Evolutionary conservation across 2,888 invertebrate species (phyloP).

Genomic region (Ganaspis brasiliensis): DNA sequence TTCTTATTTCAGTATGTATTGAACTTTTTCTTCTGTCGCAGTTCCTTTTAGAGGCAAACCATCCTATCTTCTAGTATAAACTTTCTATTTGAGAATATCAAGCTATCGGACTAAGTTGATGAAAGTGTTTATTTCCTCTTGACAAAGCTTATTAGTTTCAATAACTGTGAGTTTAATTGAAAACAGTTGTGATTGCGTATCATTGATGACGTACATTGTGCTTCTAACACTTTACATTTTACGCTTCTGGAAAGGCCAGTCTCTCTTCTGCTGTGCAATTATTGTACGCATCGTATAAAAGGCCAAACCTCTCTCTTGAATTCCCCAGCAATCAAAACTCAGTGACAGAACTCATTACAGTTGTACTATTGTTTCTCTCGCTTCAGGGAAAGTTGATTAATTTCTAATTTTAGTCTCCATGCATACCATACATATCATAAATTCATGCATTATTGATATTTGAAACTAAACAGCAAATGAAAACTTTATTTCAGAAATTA

Average conservation of each 20-base stretch:
- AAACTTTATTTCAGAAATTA: too few species aligned
- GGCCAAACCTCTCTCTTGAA: neutral
- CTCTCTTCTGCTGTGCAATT: slow-evolving; percentile 1
- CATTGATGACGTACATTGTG: neutral
- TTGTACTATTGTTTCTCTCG: slow-evolving; percentile 8
- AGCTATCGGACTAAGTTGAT: too few species aligned
- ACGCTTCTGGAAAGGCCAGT: neutral
- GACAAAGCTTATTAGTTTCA: slow-evolving; percentile 19
- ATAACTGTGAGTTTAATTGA: slow-evolving; percentile 8
- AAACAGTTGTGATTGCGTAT: neutral
- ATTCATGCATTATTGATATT: neutral
- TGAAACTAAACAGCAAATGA: neutral
- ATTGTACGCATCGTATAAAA: neutral
- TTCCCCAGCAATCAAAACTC: slow-evolving; percentile 18
- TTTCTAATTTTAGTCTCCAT: slow-evolving; percentile 16
- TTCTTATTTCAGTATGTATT: too few species aligned
- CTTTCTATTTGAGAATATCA: too few species aligned
- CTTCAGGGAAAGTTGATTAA: slow-evolving; percentile 9
- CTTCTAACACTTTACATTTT: neutral
- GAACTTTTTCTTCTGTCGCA: too few species aligned
- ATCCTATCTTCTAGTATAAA: too few species aligned
- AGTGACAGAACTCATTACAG: slow-evolving; percentile 17
- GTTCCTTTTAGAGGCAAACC: too few species aligned
- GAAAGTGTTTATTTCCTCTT: neutral
- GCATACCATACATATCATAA: neutral